Conservation (phyloP, 2,888 invertebrate genomes). For the Reticulitermes lucifugus region DNA sequence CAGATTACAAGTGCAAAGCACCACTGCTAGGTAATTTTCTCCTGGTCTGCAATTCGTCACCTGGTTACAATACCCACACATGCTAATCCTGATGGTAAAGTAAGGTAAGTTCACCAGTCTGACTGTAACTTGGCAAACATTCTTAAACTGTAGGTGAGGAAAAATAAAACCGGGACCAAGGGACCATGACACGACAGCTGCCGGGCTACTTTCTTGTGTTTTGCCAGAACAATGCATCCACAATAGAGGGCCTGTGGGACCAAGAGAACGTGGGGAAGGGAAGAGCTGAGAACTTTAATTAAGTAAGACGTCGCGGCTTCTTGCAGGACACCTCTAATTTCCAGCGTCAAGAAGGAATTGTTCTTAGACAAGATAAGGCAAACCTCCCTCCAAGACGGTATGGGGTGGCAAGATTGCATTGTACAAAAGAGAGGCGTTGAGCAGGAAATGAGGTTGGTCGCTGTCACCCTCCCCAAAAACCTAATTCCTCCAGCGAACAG, state of each 20-base stretch:
- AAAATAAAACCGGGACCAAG: too few relatives aligned
- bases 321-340: constrained; percentile 52
- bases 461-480: constrained; percentile 41
- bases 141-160: too few relatives aligned
- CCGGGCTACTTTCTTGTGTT: too few relatives aligned
- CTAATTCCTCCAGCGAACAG: constrained; percentile 2
- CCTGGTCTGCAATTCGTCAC: too few relatives aligned
- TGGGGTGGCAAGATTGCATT: constrained; percentile 48
- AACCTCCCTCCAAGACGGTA: constrained; percentile 13
- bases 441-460: constrained; percentile 50
- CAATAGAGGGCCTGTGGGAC: neutral
- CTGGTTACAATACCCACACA: too few relatives aligned
- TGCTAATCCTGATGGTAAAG: too few relatives aligned
- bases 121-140: too few relatives aligned
- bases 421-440: constrained; percentile 49
- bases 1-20: too few relatives aligned
- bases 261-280: neutral
- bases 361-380: constrained; percentile 50
- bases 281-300: constrained; percentile 38
- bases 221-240: neutral
- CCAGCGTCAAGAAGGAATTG: constrained; percentile 51
- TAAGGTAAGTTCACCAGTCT: too few relatives aligned
- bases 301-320: constrained; percentile 45
- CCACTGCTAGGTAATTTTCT: too few relatives aligned
- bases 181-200: too few relatives aligned